phyloP scores from a whole-genome alignment of 1,140 invertebrate species.

The Euura lappo region DNA sequence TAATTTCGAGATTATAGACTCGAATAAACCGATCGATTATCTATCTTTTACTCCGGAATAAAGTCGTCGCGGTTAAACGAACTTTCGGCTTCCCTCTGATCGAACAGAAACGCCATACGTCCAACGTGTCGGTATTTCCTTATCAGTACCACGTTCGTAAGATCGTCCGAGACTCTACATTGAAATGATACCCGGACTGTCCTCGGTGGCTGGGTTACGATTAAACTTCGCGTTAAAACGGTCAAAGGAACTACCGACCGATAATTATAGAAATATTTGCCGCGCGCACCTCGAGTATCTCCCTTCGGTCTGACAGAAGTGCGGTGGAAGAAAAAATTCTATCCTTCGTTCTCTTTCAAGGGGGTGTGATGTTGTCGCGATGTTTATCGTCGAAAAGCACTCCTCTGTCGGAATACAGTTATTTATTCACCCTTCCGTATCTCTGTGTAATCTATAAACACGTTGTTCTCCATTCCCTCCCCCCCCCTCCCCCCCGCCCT shows the following conservation, averaged over 20 bases:
- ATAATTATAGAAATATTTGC: constrained; percentile 60
- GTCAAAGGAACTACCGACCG: constrained; percentile 51
- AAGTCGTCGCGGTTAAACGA: too few relatives aligned
- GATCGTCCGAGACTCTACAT: background rate
- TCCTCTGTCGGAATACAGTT: constrained; percentile 51
- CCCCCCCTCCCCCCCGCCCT: background rate
- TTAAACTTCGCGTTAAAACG: background rate
- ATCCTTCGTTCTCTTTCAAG: constrained; percentile 8
- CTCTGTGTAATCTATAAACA: constrained; percentile 46
- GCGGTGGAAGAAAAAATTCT: background rate
- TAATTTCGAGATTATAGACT: constrained; percentile 5
- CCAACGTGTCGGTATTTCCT: constrained; percentile 1
- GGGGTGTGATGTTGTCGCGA: constrained; percentile 32
- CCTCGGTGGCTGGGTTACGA: background rate
- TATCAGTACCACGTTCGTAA: background rate
- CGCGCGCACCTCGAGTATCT: background rate
- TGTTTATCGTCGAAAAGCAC: constrained; percentile 39
- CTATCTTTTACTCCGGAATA: too few relatives aligned
- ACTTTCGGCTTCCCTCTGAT: too few relatives aligned
- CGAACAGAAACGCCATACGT: background rate
- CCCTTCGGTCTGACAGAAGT: background rate
- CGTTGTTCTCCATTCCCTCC: constrained; percentile 20
- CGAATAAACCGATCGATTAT: background rate
- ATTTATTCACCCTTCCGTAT: constrained; percentile 50
- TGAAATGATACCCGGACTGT: background rate